Conservation (phyloP, 2,113 vertebrate species). For the Actenoides hombroni region DNA sequence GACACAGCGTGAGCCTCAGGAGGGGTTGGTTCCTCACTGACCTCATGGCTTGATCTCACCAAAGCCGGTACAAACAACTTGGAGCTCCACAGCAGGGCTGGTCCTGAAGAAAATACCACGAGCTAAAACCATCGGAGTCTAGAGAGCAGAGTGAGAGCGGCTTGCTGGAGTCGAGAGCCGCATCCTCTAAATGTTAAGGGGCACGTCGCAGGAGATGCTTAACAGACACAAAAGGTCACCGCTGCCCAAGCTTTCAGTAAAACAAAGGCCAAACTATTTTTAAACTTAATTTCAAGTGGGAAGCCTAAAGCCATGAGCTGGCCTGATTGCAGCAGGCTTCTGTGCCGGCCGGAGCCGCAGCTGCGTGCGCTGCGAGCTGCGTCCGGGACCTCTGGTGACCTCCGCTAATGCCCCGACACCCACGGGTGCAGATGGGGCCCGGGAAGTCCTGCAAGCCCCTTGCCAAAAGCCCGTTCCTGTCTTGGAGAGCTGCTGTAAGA, state of each 20-base stretch:
- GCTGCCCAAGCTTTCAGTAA: not conserved
- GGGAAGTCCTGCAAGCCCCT: not conserved
- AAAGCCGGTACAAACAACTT: accelerated
- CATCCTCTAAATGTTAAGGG: slow-evolving; percentile 14
- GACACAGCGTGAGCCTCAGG: not conserved
- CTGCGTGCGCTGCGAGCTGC: accelerated
- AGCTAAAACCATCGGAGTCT: not conserved
- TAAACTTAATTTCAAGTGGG: slow-evolving; percentile 28
- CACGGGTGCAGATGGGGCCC: accelerated
- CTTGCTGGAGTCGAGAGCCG: accelerated
- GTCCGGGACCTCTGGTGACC: not conserved
- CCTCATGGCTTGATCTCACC: accelerated
- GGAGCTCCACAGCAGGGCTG: not conserved
- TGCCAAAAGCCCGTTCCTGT: not conserved
- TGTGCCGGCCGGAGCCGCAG: not conserved
- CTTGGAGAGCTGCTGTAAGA: not conserved
- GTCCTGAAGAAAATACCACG: not conserved
- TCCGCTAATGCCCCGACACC: not conserved
- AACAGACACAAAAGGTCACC: slow-evolving; percentile 30
- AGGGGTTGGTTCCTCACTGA: not conserved
- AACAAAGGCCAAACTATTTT: slow-evolving; percentile 66
- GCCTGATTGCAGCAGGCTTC: slow-evolving; percentile 35
- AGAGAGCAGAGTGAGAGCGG: not conserved
- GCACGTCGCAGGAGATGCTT: not conserved
- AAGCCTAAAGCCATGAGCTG: slow-evolving; percentile 52